Evolutionary conservation across 2,888 invertebrate genomes (phyloP), one percentile per base, ranked within the genome.

Genomic region (Lutraria lutraria): DNA sequence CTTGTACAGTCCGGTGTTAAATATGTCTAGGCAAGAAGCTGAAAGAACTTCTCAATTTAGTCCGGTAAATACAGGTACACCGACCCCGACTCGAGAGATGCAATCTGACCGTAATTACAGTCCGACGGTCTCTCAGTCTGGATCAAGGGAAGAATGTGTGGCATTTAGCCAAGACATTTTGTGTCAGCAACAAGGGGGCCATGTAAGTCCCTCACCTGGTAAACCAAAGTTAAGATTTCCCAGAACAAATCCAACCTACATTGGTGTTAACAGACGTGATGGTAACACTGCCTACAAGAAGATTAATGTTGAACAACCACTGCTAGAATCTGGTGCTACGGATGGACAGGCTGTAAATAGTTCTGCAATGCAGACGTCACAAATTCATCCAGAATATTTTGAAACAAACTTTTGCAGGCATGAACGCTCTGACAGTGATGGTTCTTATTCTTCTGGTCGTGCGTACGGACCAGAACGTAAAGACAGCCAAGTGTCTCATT

Each of bases 161-260:
- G 93, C 95, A 63, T 95, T 95, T 91, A 95, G 95, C 90, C 95
- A 95, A 84, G 95, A 95, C 89, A 95, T 95, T 90, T 94, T 93
- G 29, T 91, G 90, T 80, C 94, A 95, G 85, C 95, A 95, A 82
- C 95, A 89, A 85, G 90, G 90, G 21, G 90, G 95, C 29, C 93
- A 94, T 90, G 92, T 94, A 29, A 95, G 95, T 68, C 95, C 91
- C 21, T 86, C 95, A 15, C 88, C 93, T 31, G 93, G 93, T 84
- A 95, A 95, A 90, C 96, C 95, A 87, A 96, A 96, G 90, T 94
- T 94, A n/a, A 93, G 96, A 29, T 96, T 96, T 91, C 96, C 96
- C 29, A 93, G 96, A 79, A 96, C 96, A 10, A 96, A 96, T 92
- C 96, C 96, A 21, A 95, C 96, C 21, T 96, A 96, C 90, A 95